A percentile compares a stretch with the other conserved stretches of the same genome.
These are phyloP conservation scores for Parus major DNA, from an alignment of 2,113 vertebrate species.

Conservation along the genomic window DNA sequence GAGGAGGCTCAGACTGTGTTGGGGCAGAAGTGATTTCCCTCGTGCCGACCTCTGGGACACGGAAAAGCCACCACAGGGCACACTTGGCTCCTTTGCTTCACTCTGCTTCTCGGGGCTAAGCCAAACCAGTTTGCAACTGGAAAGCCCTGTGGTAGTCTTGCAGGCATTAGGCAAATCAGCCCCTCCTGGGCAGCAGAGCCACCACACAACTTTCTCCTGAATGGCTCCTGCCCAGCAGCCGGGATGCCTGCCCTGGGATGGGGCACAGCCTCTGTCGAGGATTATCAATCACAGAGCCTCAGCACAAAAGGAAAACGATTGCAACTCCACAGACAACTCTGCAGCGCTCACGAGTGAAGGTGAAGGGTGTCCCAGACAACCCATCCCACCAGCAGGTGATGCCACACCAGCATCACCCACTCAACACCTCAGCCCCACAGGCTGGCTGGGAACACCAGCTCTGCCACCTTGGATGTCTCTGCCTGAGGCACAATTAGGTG, in stretches of 20 bases:
- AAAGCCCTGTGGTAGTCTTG: neutral
- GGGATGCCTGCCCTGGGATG: accelerated
- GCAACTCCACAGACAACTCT: accelerated
- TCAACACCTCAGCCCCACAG: neutral
- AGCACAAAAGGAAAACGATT: accelerated
- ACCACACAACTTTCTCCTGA: neutral
- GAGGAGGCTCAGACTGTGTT: neutral
- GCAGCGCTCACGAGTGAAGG: accelerated
- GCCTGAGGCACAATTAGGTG: neutral
- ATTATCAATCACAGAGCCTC: accelerated
- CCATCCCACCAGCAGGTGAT: neutral
- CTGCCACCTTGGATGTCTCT: neutral
- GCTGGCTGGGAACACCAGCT: neutral
- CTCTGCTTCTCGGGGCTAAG: neutral
- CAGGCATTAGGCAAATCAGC: neutral
- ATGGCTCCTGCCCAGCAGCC: neutral
- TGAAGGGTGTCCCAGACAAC: neutral
- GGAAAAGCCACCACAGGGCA: neutral
- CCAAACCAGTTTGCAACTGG: neutral
- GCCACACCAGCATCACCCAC: neutral
- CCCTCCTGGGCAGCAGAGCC: neutral
- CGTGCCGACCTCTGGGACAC: accelerated
- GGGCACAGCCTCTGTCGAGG: accelerated
- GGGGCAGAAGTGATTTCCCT: neutral
- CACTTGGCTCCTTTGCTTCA: accelerated